These are phyloP conservation scores for Rhizoglyphus robini DNA, from an alignment of 1,140 invertebrate genomes.

Conservation along the genomic window DNA sequence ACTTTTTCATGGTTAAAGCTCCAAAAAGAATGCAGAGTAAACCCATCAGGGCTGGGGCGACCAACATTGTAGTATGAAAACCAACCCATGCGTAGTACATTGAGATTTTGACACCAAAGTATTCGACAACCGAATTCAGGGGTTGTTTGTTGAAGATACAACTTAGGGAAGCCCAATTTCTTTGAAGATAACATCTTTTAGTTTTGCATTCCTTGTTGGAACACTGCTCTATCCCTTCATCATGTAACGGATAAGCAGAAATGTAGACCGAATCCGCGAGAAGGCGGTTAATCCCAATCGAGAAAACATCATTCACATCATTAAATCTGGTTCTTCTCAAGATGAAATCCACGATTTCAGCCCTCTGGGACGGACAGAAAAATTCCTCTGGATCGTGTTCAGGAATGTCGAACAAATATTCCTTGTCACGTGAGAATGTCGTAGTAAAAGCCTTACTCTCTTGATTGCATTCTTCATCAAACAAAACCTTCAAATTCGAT, in stretches of 20 bases:
- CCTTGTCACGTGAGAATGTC: constrained; percentile 45
- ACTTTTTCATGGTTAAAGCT: constrained; percentile 49
- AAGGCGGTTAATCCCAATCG: constrained; percentile 53
- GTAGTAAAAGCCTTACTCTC: background rate
- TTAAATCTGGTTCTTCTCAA: constrained; percentile 57
- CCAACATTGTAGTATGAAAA: constrained; percentile 46
- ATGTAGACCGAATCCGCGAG: constrained; percentile 58
- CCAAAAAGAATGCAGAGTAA: constrained; percentile 44
- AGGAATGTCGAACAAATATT: constrained; percentile 55
- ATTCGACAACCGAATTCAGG: constrained; percentile 63
- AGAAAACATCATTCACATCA: constrained; percentile 24
- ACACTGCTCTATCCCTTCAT: constrained; percentile 45
- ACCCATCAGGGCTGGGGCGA: constrained; percentile 43
- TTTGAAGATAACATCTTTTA: constrained; percentile 20
- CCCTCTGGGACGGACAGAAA: constrained; percentile 67
- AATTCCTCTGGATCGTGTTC: constrained; percentile 51
- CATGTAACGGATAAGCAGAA: constrained; percentile 77
- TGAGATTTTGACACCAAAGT: constrained; percentile 79
- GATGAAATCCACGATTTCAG: constrained; percentile 79
- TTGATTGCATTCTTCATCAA: constrained; percentile 18
- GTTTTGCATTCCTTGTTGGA: too few relatives aligned
- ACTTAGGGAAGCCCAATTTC: constrained; percentile 68
- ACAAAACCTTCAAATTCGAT: constrained; percentile 15
- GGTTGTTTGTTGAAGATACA: constrained; percentile 83
- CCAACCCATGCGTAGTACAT: constrained; percentile 50